These are phyloP conservation scores for Aplidium turbinatum DNA, from an alignment of 23 tunicate species.

Conservation along the genomic window DNA sequence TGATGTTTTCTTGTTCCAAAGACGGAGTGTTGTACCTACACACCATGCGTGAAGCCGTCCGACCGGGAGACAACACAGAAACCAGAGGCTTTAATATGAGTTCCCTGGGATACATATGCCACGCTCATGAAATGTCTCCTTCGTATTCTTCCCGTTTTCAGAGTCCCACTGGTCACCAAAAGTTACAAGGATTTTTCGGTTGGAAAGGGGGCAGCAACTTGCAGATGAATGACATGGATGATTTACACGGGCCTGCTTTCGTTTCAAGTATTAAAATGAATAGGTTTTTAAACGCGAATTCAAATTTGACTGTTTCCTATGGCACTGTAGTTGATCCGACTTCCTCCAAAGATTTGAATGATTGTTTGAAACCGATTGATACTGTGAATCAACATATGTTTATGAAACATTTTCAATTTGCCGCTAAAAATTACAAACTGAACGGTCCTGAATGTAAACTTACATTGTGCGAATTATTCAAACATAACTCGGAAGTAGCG, in stretches of 20 bases:
- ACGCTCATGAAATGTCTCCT: slow-evolving; percentile 21
- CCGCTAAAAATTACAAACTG: slow-evolving; percentile 49
- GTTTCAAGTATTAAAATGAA: slow-evolving; percentile 1
- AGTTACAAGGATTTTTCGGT: slow-evolving; percentile 2
- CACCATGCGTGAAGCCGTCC: slow-evolving; percentile 53
- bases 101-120: slow-evolving; percentile 42
- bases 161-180: slow-evolving; percentile 30
- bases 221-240: neutral
- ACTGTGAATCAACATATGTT: slow-evolving; percentile 27
- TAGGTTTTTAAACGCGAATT: slow-evolving; percentile 18
- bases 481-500: slow-evolving; percentile 47
- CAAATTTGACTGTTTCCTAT: slow-evolving; percentile 9
- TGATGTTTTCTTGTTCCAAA: slow-evolving; percentile 73
- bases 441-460: slow-evolving; percentile 22
- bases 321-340: neutral
- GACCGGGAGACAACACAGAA: slow-evolving; percentile 50
- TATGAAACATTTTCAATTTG: slow-evolving; percentile 8
- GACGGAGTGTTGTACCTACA: slow-evolving; percentile 69
- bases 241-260: neutral
- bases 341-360: slow-evolving; percentile 12
- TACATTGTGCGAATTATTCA: slow-evolving; percentile 33
- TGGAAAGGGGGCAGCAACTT: slow-evolving; percentile 17
- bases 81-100: slow-evolving; percentile 56
- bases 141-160: slow-evolving; percentile 14
- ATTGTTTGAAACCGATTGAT: slow-evolving; percentile 1